Percentiles rank a stretch among this genome's conserved stretches.
Conservation (phyloP, 2,113 vertebrate species). For the Prolemur simus region DNA sequence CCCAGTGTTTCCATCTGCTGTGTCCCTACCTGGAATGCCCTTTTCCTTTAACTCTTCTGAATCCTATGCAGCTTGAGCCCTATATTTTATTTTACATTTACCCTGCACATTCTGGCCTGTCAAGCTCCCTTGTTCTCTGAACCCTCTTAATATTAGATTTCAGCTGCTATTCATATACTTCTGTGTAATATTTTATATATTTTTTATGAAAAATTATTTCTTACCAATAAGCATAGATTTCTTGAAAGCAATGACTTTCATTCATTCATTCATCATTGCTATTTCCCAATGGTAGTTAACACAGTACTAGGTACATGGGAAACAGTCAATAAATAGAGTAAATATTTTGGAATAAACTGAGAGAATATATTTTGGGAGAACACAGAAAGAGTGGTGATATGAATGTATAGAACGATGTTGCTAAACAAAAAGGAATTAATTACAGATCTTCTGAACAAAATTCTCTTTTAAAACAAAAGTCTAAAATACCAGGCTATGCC, state of each 20-base stretch:
- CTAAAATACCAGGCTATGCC: background rate
- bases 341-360: constrained; percentile 21
- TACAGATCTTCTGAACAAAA: constrained; percentile 6
- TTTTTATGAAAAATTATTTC: constrained; percentile 5
- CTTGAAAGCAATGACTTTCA: background rate
- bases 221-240: background rate
- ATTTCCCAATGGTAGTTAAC: background rate
- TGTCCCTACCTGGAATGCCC: background rate
- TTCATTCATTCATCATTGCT: background rate
- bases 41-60: background rate
- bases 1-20: rapidly evolving
- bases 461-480: background rate
- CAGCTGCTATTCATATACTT: background rate
- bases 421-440: background rate
- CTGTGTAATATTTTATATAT: background rate
- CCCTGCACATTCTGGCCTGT: background rate
- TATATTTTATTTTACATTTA: background rate
- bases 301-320: background rate
- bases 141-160: background rate
- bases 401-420: background rate
- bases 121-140: background rate
- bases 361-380: background rate
- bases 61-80: background rate
- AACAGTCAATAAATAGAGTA: background rate
- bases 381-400: background rate